A percentile compares a stretch with the other conserved stretches of the same genome.
Conservation (phyloP, 2,113 vertebrate genomes). For the Zootoca vivipara region DNA sequence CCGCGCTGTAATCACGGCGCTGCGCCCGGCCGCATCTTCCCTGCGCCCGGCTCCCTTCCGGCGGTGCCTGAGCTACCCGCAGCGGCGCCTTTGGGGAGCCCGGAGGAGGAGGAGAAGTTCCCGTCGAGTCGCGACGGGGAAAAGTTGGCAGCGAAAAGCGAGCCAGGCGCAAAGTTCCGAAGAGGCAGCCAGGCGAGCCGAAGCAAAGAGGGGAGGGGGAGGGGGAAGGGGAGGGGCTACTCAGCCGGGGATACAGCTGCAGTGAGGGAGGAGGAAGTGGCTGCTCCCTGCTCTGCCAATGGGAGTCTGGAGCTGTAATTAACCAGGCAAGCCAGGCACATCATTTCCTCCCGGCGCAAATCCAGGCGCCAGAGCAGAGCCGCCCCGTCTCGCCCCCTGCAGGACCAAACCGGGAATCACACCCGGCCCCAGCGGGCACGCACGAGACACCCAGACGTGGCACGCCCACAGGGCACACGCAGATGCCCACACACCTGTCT, state of each 20-base stretch:
- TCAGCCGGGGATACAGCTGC: conserved; percentile 42
- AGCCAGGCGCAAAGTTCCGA: conserved; percentile 20
- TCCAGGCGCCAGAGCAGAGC: conserved; percentile 49
- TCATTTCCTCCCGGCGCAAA: conserved; percentile 78
- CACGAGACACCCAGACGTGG: too few species aligned
- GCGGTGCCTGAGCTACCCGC: neutral
- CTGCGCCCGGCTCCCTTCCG: neutral
- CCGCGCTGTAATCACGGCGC: conserved; percentile 1
- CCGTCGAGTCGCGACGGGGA: conserved; percentile 18
- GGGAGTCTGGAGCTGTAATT: conserved; percentile 76
- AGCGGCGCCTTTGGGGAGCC: conserved; percentile 44
- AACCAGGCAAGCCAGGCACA: conserved; percentile 70
- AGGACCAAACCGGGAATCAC: neutral
- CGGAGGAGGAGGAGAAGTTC: neutral
- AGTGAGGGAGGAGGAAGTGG: conserved; percentile 79
- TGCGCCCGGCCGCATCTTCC: conserved; percentile 14
- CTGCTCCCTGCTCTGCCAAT: conserved; percentile 72
- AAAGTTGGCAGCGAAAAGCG: neutral
- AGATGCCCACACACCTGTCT: neutral
- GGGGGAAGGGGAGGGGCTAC: neutral
- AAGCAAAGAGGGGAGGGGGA: conserved; percentile 21
- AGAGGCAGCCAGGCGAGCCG: conserved; percentile 31
- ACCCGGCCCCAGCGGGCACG: neutral
- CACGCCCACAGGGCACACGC: neutral
- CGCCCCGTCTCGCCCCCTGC: conserved; percentile 20